Base-by-base conservation (phyloP, 2,888 invertebrate species). In the Rhamphomyia laevipes region DNA sequence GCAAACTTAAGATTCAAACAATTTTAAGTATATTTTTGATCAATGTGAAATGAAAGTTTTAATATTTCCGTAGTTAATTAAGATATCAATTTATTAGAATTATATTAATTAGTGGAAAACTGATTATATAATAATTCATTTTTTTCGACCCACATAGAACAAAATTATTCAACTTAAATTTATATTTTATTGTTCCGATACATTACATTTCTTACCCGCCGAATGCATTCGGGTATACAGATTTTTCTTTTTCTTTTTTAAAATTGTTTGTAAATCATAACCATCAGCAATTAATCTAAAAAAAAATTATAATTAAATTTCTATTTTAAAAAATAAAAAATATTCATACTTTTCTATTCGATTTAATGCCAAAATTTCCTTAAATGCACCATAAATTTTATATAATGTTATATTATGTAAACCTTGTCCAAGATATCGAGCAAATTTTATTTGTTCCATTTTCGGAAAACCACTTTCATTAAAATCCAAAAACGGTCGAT, bases 401-500 rank as follows among this genome's bases (percentile, higher is more conserved):
- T 68, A 69, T 61, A 68, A 56, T 58, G 68, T 68, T 60, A 68
- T 57, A 64, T 64, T 68, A 58, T 69, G 65, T 63, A 68, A 48
- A 61, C 68, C 69, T 63, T 69, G 68, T 55, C 68, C 68, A 62
- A 68, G 57, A 65, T 68, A 69, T 61, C 68, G 65, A 62, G 67
- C 64, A 62, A 68, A 69, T 62, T 68, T 69, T 61, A 68, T 66
- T 60, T 68, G 68, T 51, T 68, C 68, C 60, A 61, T 60, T 59
- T 68, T 68, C 58, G 68, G 66, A 62, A 69, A 57, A 53, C 68
- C 68, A 60, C 67, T 68, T 59, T 68, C 68, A 62, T 69, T 68
- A 62, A 68, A 68, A 63, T 68, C 68, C 66, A 68, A 63, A 66
- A 68, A 69, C 62, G 68, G 65, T 64, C 68, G 60, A 64, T 68